Evolutionary conservation across 2,888 invertebrate genomes (phyloP).

Genomic region (Pyrochroa serraticornis): DNA sequence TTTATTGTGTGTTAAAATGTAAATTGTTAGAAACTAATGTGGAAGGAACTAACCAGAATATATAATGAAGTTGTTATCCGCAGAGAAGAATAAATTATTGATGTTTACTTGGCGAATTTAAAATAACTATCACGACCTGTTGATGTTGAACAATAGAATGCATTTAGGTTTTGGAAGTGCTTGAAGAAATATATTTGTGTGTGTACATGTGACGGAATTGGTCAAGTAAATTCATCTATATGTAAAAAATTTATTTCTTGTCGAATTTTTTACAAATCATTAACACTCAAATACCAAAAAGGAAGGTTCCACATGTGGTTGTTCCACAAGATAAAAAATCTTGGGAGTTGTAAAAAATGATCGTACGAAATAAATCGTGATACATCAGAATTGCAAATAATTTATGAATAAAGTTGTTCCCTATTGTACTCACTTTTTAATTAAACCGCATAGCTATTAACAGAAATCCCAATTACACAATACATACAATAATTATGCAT

Average conservation of each 20-base stretch:
- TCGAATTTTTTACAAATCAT: constrained; percentile 4
- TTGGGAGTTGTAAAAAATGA: background rate
- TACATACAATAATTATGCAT: background rate
- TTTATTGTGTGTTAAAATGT: constrained; percentile 2
- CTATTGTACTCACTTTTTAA: background rate
- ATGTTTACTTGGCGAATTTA: no score
- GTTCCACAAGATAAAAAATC: background rate
- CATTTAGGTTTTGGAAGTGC: no score
- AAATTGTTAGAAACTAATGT: background rate
- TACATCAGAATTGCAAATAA: background rate
- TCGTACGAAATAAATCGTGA: background rate
- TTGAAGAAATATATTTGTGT: no score
- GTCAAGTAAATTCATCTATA: background rate
- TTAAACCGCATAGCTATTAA: background rate
- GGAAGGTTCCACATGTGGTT: background rate
- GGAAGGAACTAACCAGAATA: no score
- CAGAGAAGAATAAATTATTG: background rate
- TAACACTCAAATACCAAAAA: constrained; percentile 2
- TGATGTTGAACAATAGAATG: no score
- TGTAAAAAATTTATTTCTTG: constrained; percentile 7
- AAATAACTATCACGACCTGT: no score
- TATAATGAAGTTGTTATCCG: no score
- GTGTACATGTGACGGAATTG: no score
- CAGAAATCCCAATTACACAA: background rate
- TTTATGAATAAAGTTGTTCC: background rate